phyloP scores from a whole-genome alignment of 1,140 invertebrate species.

The Eriocheir sinensis region DNA sequence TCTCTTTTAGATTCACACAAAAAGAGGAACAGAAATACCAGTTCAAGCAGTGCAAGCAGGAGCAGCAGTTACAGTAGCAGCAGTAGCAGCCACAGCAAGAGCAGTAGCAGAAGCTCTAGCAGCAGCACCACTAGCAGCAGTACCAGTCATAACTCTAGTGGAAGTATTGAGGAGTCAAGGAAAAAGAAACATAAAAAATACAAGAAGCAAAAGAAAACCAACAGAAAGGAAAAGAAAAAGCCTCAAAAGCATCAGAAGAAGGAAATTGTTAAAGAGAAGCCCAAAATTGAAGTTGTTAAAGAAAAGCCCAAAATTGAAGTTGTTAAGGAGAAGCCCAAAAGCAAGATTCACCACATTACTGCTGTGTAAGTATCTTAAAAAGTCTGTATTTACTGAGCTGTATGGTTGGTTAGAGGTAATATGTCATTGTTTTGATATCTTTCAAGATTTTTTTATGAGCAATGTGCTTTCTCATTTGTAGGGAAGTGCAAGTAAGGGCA shows the following conservation, averaged over 20 bases:
- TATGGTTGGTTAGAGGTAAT: neutral
- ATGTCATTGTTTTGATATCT: neutral
- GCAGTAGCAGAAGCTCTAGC: constrained; percentile 24
- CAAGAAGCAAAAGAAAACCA: constrained; percentile 53
- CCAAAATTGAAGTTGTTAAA: neutral
- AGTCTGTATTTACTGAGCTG: too few species aligned
- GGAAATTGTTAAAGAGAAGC: neutral
- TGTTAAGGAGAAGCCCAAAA: constrained; percentile 38
- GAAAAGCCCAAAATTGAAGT: constrained; percentile 5
- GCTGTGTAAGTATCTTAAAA: constrained; percentile 51
- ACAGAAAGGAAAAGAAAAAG: constrained; percentile 37
- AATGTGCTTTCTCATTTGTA: too few species aligned
- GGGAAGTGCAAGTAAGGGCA: too few species aligned
- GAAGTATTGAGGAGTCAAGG: neutral
- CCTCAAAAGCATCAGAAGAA: neutral
- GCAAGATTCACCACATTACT: neutral
- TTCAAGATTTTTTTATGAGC: too few species aligned
- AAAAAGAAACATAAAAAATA: constrained; percentile 58
- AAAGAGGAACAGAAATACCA: constrained; percentile 44
- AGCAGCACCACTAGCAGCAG: constrained; percentile 40
- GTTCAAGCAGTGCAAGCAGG: constrained; percentile 49
- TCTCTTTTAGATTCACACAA: constrained; percentile 46
- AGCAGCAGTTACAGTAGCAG: constrained; percentile 58
- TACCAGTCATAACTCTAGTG: constrained; percentile 29
- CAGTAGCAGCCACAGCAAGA: constrained; percentile 48